Conservation (phyloP, 2,113 vertebrate species). For the Pelobates fuscus region DNA sequence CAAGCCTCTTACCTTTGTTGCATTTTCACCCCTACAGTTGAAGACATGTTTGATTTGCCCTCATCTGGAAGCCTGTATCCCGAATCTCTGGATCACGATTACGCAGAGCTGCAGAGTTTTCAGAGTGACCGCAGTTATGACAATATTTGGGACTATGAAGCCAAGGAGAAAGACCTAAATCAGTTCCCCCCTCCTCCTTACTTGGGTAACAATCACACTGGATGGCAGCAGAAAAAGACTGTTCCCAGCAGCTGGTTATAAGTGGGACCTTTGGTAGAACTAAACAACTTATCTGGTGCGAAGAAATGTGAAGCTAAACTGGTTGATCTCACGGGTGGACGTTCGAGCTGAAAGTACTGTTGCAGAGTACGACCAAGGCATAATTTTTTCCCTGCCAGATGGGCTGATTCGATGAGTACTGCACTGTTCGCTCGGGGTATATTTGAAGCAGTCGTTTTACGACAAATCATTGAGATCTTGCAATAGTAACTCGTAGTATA, state of each 20-base stretch:
- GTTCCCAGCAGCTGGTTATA: slow-evolving; percentile 37
- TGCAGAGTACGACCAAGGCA: no score
- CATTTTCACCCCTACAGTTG: slow-evolving; percentile 19
- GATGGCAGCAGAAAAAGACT: slow-evolving; percentile 47
- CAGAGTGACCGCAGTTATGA: slow-evolving; percentile 61
- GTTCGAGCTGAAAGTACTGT: no score
- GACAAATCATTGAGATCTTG: no score
- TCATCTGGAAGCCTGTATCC: slow-evolving; percentile 13
- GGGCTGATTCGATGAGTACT: no score
- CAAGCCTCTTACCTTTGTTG: not conserved
- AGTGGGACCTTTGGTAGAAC: not conserved
- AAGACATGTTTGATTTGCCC: slow-evolving; percentile 41
- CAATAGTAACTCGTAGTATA: no score
- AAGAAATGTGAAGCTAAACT: no score
- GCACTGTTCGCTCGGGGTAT: no score
- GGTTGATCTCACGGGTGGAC: no score
- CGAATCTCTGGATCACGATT: slow-evolving; percentile 55
- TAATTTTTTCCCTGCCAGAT: no score
- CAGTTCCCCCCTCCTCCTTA: slow-evolving; percentile 23
- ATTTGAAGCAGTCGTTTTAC: no score
- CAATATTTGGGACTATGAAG: slow-evolving; percentile 62
- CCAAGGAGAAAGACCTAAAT: slow-evolving; percentile 29
- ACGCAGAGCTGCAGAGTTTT: slow-evolving; percentile 62
- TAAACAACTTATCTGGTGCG: no score
- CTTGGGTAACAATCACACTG: slow-evolving; percentile 46